Conservation (phyloP, 2,113 vertebrate species). For the Lophura nycthemera region DNA sequence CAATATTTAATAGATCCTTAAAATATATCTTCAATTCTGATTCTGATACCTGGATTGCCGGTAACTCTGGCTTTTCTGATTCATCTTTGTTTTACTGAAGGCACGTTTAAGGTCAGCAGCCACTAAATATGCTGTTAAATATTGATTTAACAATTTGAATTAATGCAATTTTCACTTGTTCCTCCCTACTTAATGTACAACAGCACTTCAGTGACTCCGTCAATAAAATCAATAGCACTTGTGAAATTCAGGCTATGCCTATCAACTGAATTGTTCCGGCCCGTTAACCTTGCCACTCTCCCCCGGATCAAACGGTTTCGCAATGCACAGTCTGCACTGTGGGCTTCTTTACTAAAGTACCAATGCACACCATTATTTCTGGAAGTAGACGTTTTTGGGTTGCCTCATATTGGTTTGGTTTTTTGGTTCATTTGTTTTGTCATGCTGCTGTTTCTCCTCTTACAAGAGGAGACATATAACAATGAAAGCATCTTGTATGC, state of each 20-base stretch:
- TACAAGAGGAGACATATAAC: not conserved
- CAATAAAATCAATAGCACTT: conserved; percentile 75
- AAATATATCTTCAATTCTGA: not conserved
- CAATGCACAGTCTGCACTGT: not conserved
- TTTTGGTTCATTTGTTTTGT: not conserved
- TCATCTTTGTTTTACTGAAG: conserved; percentile 75
- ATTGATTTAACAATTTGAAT: conserved; percentile 79
- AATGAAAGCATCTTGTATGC: not conserved
- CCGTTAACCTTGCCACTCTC: not conserved
- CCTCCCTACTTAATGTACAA: conserved; percentile 66
- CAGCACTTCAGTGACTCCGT: conserved; percentile 62
- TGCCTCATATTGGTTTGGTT: not conserved
- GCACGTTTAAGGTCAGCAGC: conserved; percentile 65
- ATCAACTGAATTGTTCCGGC: not conserved
- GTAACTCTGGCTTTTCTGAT: conserved; percentile 30
- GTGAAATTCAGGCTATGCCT: not conserved
- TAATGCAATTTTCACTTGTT: conserved; percentile 75
- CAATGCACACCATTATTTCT: not conserved
- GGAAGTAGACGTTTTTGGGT: not conserved
- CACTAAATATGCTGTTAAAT: conserved; percentile 73
- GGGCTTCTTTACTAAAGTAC: not conserved
- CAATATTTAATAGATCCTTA: not conserved
- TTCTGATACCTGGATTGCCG: conserved; percentile 43
- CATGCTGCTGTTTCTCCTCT: not conserved
- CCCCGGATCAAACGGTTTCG: not conserved